Base-by-base conservation (phyloP, 2,113 vertebrate genomes). In the Elephantulus edwardii region DNA sequence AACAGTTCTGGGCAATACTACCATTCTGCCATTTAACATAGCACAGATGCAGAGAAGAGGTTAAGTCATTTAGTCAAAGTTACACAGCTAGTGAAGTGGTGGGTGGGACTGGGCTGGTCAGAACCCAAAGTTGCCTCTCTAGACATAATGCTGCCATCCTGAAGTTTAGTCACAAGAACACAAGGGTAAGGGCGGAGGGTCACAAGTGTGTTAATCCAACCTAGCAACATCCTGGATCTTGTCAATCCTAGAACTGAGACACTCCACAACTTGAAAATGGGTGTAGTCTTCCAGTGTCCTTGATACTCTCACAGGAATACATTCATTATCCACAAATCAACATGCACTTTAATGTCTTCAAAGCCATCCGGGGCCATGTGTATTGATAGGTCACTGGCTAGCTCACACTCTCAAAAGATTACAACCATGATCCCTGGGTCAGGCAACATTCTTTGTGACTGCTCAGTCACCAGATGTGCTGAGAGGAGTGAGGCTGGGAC, bases 371-470 rank as follows among this genome's bases (percentile, higher is more conserved):
- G 42, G 52, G 71, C 76, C 48, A n/a, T 56, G 40, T 52, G 56
- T 46, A 35, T 2, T 0, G 77, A 74, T 16, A 33, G 62, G 12
- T 33, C 7, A 35, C 0, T 19, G 35, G 79, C 60, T 30, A 64
- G 74, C 48, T 20, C 24, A 10, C 3, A 3, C 50, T 82, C 82
- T 86, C 44, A 28, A 64, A 89, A 19, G 58, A 94, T 80, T 86
- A 75, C 28, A 83, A 86, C 85, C 77, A 54, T 86, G 66, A 74
- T 84, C 89, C 94, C 91, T 90, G 74, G 86, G 93, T 24, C 14
- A 7, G 60, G 88, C 50, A 92, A 86, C 90, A 83, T 78, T 62
- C 83, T 60, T 1, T 5, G 76, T 70, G 72, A 93, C 82, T 40
- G 86, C 0, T 0, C 84, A 70, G 62, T 30, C 78, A 56, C 79